phyloP scores from a whole-genome alignment of 1,140 invertebrate genomes.

The Lasioglossum albipes region DNA sequence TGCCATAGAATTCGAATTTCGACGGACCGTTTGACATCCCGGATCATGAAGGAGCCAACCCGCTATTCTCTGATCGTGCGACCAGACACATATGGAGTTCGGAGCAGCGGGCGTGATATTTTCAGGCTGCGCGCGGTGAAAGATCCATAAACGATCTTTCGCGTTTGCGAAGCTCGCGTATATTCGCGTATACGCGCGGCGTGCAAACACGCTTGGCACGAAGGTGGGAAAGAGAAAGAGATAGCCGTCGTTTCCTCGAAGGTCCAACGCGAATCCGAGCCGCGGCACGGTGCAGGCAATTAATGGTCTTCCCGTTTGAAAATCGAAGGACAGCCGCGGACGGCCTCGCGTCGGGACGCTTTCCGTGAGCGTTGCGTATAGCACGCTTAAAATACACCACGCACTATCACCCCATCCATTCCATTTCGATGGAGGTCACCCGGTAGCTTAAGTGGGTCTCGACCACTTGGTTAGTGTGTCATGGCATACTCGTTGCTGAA shows the following conservation, averaged over 20 bases:
- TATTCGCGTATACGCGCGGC: background rate
- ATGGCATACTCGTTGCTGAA: conserved; percentile 74
- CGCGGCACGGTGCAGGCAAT: conserved; percentile 26
- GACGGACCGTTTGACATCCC: too few species aligned
- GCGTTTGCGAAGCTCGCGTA: background rate
- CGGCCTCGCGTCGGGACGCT: conserved; percentile 56
- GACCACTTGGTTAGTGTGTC: conserved; percentile 82
- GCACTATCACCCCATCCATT: conserved; percentile 76
- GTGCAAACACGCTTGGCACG: too few species aligned
- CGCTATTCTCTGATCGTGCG: too few species aligned
- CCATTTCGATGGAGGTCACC: conserved; percentile 78
- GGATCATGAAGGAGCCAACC: too few species aligned
- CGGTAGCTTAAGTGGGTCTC: conserved; percentile 80
- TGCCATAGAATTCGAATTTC: too few species aligned
- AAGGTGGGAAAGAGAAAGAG: background rate
- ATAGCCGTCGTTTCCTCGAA: conserved; percentile 20
- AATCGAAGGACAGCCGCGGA: conserved; percentile 63
- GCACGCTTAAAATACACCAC: conserved; percentile 68
- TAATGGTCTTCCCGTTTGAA: conserved; percentile 66
- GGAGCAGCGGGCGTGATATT: too few species aligned
- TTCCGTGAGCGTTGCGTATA: conserved; percentile 55
- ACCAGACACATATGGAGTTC: too few species aligned
- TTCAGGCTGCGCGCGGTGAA: background rate
- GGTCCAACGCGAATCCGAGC: conserved; percentile 25
- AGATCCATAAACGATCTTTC: background rate